Base-by-base conservation (phyloP, 2,113 vertebrate species). In the Balaenoptera acutorostrata region DNA sequence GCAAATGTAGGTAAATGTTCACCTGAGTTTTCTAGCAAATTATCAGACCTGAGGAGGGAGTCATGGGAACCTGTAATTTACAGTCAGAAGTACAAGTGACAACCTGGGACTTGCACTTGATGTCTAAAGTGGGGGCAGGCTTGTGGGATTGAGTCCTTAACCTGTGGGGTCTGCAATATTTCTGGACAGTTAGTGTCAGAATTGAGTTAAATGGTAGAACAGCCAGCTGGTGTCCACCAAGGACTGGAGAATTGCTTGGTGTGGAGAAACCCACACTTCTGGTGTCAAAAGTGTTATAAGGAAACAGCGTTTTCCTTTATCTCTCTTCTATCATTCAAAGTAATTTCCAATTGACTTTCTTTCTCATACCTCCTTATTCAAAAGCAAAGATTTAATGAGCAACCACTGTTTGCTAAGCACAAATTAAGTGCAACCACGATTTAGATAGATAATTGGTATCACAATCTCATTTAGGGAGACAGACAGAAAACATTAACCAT, bases 361-460 rank as follows among this genome's bases (percentile, higher is more conserved):
- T 78, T 63, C 46, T 66, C 77, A 46, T 39, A 90, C 3, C 33
- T 88, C 49, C 52, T 88, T 46, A 85, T 90, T 81, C n/a, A 90
- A 64, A 93, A 80, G 74, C 81, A 90, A 88, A 90, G 33, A 80
- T 71, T 84, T 90, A 88, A 87, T 27, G 36, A 95, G 68, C 69
- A 81, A 91, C 29, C 75, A n/a, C 15, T 49, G 33, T 31, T 36
- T 86, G 6, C 68, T 82, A 59, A 69, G 29, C 46, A 33, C 64
- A 93, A 46, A 68, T 25, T 20, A 93, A 46, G 25, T 20, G 20
- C 59, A 82, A 61, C 18, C 61, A 63, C 21, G n/a, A 71, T 25
- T 63, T 18, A 63, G 11, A n/a, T 2, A 83, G 9, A 87, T 59
- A 68, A 84, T 0, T 49, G 59, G 80, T 66, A 68, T 93, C 74